Conservation (phyloP, 2,888 invertebrate species). For the Leptinotarsa haldemani region DNA sequence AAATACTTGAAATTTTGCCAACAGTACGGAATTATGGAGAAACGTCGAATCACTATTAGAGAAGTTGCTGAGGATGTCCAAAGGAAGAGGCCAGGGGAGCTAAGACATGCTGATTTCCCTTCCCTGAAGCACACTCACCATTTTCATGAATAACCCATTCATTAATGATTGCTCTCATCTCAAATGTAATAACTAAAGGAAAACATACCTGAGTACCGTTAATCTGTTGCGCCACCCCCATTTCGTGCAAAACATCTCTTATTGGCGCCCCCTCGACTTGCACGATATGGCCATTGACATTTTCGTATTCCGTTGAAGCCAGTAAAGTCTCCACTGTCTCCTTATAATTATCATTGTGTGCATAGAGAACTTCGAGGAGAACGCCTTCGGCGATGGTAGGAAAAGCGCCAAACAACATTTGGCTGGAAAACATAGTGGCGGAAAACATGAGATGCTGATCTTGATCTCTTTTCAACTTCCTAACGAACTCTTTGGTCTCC, state of each 20-base stretch:
- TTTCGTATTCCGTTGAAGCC: slow-evolving; percentile 47
- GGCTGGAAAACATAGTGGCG: slow-evolving; percentile 76
- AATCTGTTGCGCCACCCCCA: slow-evolving; percentile 66
- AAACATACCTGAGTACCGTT: slow-evolving; percentile 64
- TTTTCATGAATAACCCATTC: no score
- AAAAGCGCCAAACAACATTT: slow-evolving; percentile 78
- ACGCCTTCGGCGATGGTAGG: slow-evolving; percentile 74
- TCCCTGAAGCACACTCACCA: no score
- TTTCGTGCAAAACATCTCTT: slow-evolving; percentile 62
- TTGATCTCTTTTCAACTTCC: slow-evolving; percentile 68
- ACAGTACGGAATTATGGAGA: no score
- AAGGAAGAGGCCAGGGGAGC: no score
- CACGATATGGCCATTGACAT: slow-evolving; percentile 42
- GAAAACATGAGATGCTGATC: slow-evolving; percentile 65
- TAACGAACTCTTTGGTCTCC: slow-evolving; percentile 78
- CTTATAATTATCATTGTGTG: slow-evolving; percentile 76
- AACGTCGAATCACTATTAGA: no score
- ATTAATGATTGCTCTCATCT: no score
- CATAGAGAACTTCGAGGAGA: slow-evolving; percentile 76
- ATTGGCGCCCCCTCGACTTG: slow-evolving; percentile 62
- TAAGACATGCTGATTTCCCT: no score
- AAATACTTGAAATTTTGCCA: no score
- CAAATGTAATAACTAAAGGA: background rate
- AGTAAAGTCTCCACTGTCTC: slow-evolving; percentile 74
- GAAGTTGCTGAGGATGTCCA: no score